Evolutionary conservation across 2,113 vertebrate genomes (phyloP), one percentile per base, ranked within the genome.

Genomic region (Bos indicus): DNA sequence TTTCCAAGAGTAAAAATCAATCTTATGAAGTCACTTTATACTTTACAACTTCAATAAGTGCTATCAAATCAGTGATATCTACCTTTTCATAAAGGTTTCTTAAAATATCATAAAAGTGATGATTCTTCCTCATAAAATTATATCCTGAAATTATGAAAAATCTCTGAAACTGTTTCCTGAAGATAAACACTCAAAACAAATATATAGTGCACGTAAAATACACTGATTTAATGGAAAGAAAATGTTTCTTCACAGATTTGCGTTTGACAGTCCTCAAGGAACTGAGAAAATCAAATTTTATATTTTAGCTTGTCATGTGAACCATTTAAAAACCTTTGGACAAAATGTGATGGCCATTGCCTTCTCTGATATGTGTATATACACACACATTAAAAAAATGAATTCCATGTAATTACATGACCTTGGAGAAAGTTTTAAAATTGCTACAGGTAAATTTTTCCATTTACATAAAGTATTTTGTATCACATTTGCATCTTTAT

Each of bases 21-120:
- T 83, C 81, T 83, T 97, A 97, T 88, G 87, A 95, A 98, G 81
- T 94, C 9, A 95, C 17, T 97, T 97, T 95, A 16, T 97, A 62
- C 8, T 98, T 98, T 94, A 90, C 3, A 80, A 96, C 84, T 96
- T 98, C 30, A 97, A 74, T 83, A 96, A 80, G 64, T 25, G 2
- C 90, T 96, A 98, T 88, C 88, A 93, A 82, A 67, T 46, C 51
- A 85, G 36, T 78, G 51, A 97, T 81, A 95, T 74, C 90, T 96
- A 91, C 25, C 4, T 54, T 98, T 97, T 96, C 46, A 74, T 95
- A 96, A 57, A 59, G 51, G n/a, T 94, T 33, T 93, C 40, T 48
- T 48, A 80, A 16, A 23, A 26, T 81, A 74, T 84, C 90, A 96
- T 28, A 96, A 84, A 97, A 96, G 1, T 33, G 54, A 25, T 64